These are phyloP conservation scores for Rallus limicola DNA, from an alignment of 2,113 vertebrate species.

Conservation along the genomic window DNA sequence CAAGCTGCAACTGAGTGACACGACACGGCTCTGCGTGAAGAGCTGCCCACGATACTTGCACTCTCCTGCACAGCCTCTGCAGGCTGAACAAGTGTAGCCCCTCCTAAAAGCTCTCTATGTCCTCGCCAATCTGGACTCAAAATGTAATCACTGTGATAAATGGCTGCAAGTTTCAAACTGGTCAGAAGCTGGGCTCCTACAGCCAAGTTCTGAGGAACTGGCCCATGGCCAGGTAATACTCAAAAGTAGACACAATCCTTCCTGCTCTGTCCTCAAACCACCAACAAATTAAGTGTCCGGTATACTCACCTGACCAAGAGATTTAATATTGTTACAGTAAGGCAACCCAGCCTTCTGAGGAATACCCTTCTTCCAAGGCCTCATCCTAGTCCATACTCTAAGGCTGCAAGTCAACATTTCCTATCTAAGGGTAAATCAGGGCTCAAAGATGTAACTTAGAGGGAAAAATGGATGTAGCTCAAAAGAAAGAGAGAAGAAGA, in stretches of 20 bases:
- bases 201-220: not conserved
- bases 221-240: not conserved
- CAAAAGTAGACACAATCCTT: not conserved
- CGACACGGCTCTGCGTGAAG: fast-evolving
- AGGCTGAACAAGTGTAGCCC: not conserved
- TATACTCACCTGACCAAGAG: not conserved
- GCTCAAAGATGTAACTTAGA: not conserved
- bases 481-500: not conserved
- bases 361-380: not conserved
- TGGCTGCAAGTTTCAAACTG: not conserved
- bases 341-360: not conserved
- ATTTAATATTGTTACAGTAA: not conserved
- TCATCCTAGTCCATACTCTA: not conserved
- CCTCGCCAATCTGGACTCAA: not conserved
- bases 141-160: not conserved
- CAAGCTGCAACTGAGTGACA: not conserved
- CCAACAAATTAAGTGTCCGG: not conserved
- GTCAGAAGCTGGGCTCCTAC: not conserved
- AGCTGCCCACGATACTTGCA: fast-evolving
- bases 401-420: not conserved
- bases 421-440: not conserved
- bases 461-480: not conserved
- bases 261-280: not conserved
- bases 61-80: fast-evolving
- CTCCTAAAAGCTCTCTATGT: not conserved